Conservation (phyloP, 35 echinoderm and acorn worm species). For the Apostichopus japonicus region DNA sequence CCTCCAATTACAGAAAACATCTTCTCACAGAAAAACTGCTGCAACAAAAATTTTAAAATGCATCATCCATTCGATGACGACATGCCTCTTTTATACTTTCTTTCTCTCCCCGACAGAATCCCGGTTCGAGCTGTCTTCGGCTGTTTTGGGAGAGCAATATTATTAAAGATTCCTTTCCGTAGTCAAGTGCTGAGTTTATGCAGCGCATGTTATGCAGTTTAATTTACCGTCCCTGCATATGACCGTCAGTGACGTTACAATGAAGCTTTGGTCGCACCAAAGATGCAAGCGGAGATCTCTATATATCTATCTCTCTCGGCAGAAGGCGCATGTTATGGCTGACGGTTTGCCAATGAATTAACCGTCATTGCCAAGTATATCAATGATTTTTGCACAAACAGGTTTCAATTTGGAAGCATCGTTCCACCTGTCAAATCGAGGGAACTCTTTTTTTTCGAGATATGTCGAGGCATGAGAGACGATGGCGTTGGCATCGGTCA, state of each 20-base stretch:
- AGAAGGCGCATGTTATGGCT: background rate
- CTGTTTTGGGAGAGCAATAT: background rate
- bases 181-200: background rate
- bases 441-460: no score
- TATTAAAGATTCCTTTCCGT: background rate
- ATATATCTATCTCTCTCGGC: no score
- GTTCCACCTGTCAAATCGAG: no score
- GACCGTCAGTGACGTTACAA: background rate
- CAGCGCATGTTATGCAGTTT: background rate
- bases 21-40: background rate
- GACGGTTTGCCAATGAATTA: background rate
- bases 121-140: background rate
- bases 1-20: background rate
- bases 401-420: no score
- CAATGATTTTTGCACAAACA: no score
- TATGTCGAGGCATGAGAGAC: no score
- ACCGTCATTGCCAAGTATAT: no score
- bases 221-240: background rate
- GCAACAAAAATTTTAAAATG: background rate
- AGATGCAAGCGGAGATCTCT: no score
- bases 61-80: background rate
- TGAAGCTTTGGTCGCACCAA: no score
- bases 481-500: no score
- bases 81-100: background rate
- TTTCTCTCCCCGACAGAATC: background rate